Conservation (phyloP, 2,888 invertebrate species). For the Idaea dimidiata region DNA sequence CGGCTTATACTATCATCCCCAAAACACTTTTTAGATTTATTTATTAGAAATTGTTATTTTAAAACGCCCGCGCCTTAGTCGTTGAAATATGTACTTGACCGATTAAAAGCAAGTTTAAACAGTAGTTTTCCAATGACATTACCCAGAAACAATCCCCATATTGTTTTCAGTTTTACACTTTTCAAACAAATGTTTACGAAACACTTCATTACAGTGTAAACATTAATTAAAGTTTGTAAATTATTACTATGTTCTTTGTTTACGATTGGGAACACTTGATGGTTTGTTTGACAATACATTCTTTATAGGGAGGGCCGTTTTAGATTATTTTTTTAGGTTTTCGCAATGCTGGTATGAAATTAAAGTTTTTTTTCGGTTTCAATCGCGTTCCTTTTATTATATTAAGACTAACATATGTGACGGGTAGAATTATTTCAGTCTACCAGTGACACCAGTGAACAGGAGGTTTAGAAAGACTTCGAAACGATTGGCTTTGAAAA, state of each 20-base stretch:
- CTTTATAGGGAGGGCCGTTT: neutral
- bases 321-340: no score
- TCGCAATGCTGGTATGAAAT: no score
- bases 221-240: neutral
- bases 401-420: no score
- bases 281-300: neutral
- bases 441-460: no score
- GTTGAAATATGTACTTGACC: neutral
- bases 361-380: no score
- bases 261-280: neutral
- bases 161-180: neutral
- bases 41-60: no score
- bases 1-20: no score
- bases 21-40: no score
- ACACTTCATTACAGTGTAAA: neutral
- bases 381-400: no score
- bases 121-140: neutral
- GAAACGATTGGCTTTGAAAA: no score
- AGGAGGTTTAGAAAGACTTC: no score
- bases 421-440: no score
- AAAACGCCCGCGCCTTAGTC: neutral
- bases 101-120: neutral
- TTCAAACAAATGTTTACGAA: neutral
- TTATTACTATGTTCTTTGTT: neutral
- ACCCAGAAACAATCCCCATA: neutral